Evolutionary conservation across 1,140 invertebrate species (phyloP), one percentile per base, ranked within the genome.

Genomic region (Drosophila virilis): DNA sequence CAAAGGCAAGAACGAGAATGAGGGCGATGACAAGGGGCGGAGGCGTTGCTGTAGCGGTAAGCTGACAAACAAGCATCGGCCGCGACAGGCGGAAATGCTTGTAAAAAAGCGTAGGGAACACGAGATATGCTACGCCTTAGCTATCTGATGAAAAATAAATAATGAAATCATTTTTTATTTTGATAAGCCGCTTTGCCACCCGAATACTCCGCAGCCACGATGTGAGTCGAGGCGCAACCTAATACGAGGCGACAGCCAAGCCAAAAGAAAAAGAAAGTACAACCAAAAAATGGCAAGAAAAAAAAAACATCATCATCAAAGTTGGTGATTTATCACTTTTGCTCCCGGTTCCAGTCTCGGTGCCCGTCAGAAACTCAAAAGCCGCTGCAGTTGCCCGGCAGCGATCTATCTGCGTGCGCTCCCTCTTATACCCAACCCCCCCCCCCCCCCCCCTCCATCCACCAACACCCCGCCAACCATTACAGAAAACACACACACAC

Each of bases 91-190:
- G 79, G 76, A 82, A 88, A 78, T 38, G 64, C 77, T 80, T 80
- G 83, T 78, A 75, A 74, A 77, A 22, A 80, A 80, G 65, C 61
- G 58, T 69, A 75, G 64, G 62, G 75, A 78, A 80, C 74, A 88
- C 51, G 59, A 52, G 58, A 73, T 72, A 74, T 58, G 66, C 69
- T 75, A 54, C 40, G 60, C 46, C 37, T 60, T 45, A 15, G 76
- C 88, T 83, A 83, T 88, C 84, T 88, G 84, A 88, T 83, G 70
- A 89, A 88, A 88, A 89, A 88, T 88, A 88, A 88, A 83, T 83
- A 83, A 88, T 88, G 77, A 89, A 89, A 80, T 89, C 84, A 89
- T 89, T 89, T 89, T 89, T 89, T 89, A 89, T 89, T 89, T 89
- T 89, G 84, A 89, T 89, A 89, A 89, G 85, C 84, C 86, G 84